These are phyloP conservation scores for Philopedon plagiatum DNA, from an alignment of 2,888 invertebrate genomes.

Conservation along the genomic window DNA sequence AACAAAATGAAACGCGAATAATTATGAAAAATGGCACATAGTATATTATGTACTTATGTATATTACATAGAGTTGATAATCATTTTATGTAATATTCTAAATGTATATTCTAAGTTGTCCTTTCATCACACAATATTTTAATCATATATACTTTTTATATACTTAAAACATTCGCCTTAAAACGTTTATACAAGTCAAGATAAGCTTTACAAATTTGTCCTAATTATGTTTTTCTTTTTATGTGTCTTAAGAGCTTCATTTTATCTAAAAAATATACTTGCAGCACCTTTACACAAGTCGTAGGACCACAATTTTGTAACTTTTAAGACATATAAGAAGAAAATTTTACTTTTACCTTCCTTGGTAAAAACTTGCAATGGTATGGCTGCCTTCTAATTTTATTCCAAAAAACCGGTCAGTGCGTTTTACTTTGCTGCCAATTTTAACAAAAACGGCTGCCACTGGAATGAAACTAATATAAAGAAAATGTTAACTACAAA, in stretches of 20 bases:
- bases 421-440: constrained; percentile 58
- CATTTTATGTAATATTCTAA: constrained; percentile 65
- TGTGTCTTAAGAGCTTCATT: constrained; percentile 54
- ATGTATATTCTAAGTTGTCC: constrained; percentile 68
- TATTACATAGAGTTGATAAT: constrained; percentile 71
- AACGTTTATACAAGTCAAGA: constrained; percentile 67
- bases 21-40: constrained; percentile 70
- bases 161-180: constrained; percentile 68
- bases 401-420: constrained; percentile 54
- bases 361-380: constrained; percentile 57
- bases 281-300: constrained; percentile 65
- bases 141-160: constrained; percentile 68
- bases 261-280: constrained; percentile 67
- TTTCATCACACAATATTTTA: constrained; percentile 67
- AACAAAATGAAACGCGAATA: constrained; percentile 54
- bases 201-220: constrained; percentile 66
- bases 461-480: constrained; percentile 55
- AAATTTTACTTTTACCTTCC: constrained; percentile 57
- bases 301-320: constrained; percentile 58
- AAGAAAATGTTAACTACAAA: constrained; percentile 36
- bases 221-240: constrained; percentile 57
- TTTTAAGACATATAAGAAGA: constrained; percentile 58
- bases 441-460: constrained; percentile 60
- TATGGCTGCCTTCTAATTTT: constrained; percentile 40
- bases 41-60: constrained; percentile 71